Base-by-base conservation (phyloP, 2,113 vertebrate genomes). In the Bucco capensis region DNA sequence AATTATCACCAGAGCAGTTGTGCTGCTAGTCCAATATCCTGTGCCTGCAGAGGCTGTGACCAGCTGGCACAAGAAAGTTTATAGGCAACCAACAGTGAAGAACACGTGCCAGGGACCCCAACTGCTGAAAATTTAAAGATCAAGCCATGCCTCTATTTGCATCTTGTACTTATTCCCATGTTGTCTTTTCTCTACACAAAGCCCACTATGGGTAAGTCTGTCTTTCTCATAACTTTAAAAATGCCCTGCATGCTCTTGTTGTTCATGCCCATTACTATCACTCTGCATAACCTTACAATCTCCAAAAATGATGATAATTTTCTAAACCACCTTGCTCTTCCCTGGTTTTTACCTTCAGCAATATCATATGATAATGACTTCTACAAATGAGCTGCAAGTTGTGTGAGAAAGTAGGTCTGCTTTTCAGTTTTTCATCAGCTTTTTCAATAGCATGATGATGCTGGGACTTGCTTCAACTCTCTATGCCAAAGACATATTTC, bases 111-210 rank as follows among this genome's bases (percentile, higher is more conserved):
- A 82, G 50, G 19, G 54, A 61, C 25, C 6, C 12, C 1, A 2
- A 53, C 5, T 38, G 35, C 76, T 37, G 25, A 40, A 53, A 80
- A 67, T 18, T 54, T 35, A 58, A 46, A 57, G 51, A n/a, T 51
- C 0, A 0, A 73, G 44, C 3, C 1, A 4, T 37, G 16, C 5
- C 25, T 76, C 37, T 44, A 4, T 23, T 53, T 66, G 4, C 24
- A 64, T 54, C 65, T 27, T 2, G 0, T 33, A 19, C 24, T 79
- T 69, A 65, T 47, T 91, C 33, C 58, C 33, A 3, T 1, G 1
- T 47, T 33, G 9, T 8, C 12, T 57, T 25, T 76, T 82, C 28
- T 22, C 9, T 83, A 25, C 13, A 46, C 40, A 57, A 73, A 61
- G 2, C 3, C 50, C 3, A 1, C 19, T 57, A 14, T 0, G 1